These are phyloP conservation scores for Amazona finschi DNA, from an alignment of 2,797 vertebrate genomes.

Conservation along the genomic window DNA sequence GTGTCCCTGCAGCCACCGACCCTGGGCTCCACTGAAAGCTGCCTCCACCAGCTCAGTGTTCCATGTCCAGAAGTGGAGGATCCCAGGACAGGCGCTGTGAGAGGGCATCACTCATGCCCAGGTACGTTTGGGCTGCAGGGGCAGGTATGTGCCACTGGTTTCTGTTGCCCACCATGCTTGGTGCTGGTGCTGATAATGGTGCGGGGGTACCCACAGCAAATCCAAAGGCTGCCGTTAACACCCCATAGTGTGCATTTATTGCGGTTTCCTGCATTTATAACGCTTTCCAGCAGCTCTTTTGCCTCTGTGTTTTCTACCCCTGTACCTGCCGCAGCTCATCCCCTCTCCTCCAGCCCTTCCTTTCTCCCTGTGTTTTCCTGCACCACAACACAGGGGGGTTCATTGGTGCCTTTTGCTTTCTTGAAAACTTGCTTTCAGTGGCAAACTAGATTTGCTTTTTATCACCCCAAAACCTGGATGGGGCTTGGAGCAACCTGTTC, in stretches of 20 bases:
- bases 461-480: not conserved
- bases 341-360: not conserved
- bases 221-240: not conserved
- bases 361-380: fast-evolving
- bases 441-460: not conserved
- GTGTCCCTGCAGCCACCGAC: fast-evolving
- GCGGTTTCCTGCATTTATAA: not conserved
- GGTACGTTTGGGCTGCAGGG: not conserved
- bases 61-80: fast-evolving
- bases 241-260: fast-evolving
- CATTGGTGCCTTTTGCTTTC: not conserved
- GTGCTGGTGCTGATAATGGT: fast-evolving
- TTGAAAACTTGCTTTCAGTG: fast-evolving
- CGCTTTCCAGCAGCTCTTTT: not conserved
- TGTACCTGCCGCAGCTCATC: not conserved
- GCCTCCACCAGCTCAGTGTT: fast-evolving
- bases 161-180: not conserved
- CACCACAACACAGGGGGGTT: fast-evolving
- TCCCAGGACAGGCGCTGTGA: not conserved
- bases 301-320: fast-evolving
- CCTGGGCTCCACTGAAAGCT: not conserved
- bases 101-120: not conserved
- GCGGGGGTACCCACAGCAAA: not conserved
- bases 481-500: not conserved
- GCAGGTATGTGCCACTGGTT: not conserved